Base-by-base conservation (phyloP, 2,797 vertebrate genomes). In the Spinibarbus caldwelli region DNA sequence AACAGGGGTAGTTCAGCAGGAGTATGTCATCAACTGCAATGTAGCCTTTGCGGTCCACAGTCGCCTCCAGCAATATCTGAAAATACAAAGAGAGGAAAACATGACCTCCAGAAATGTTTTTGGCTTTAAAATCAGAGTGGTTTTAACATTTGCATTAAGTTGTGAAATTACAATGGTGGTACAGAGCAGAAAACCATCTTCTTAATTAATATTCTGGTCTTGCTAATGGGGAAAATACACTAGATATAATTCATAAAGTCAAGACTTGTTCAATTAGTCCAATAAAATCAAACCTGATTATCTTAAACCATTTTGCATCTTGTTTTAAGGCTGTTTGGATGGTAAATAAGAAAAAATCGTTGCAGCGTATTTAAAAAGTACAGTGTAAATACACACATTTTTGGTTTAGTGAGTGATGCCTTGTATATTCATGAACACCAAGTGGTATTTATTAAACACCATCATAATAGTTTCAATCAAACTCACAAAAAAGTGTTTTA, bases 1-100 rank as follows among this genome's bases (percentile, higher is more conserved):
- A 97, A 90, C 98, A 99, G 0, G 98, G 98, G 86, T 99, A 99
- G 93, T 97, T 99, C 90, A 98, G 93, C 84, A 99, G 95, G 93
- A 99, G 92, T 90, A 99, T 97, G 94, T 99, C 97, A 91, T 99
- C 98, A 83, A 99, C 90, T 76, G 97, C 98, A n/a, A 99, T 96
- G 92, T 98, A 99, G 73, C 98, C 98, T 87, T 93, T 95, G 15
- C 89, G 95, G 85, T 98, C 97, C 1, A 99, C 94, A 5, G 96
- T 96, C 0, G 97, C 97, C 93, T 99, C 98, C 59, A 99, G 97
- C 90, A 99, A 95, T 43, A 99, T 96, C 98, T 99, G 91, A 79
- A 90, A 31, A 80, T 11, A 93, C 82, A 77, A 88, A 84, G 88
- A 88, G 41, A 87, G 89, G 82, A 45, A 78, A 78, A 70, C 10